These are phyloP conservation scores for Malthinus seriepunctatus DNA, from an alignment of 2,888 invertebrate species.

Conservation along the genomic window DNA sequence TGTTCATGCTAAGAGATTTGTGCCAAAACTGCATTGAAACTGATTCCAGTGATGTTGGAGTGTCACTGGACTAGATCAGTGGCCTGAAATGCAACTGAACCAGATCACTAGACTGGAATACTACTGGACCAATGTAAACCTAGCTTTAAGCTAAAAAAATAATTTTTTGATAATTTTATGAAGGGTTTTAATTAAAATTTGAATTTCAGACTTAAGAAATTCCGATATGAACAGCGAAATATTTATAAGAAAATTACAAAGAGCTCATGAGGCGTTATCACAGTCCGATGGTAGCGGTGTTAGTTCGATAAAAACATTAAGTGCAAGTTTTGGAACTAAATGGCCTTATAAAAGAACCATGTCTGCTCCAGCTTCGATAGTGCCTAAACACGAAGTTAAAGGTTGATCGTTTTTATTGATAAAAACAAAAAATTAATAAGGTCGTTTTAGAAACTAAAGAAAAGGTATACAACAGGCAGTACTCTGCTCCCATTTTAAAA, in stretches of 20 bases:
- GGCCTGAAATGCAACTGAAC: too few species aligned
- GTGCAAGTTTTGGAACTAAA: conserved; percentile 87
- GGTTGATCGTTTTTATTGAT: conserved; percentile 38
- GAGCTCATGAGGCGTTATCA: conserved; percentile 86
- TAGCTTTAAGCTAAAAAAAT: too few species aligned
- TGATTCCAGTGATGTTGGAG: too few species aligned
- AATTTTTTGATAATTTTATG: too few species aligned
- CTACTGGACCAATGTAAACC: too few species aligned
- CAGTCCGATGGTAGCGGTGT: conserved; percentile 69
- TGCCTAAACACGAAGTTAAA: conserved; percentile 74
- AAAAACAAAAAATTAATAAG: not conserved
- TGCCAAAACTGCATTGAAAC: too few species aligned
- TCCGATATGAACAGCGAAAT: conserved; percentile 86
- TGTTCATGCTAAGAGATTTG: too few species aligned
- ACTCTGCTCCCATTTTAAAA: conserved; percentile 93
- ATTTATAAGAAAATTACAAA: conserved; percentile 82
- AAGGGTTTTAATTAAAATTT: not conserved
- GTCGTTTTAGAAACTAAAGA: conserved; percentile 65
- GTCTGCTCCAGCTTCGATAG: conserved; percentile 88
- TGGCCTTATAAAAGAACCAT: conserved; percentile 95
- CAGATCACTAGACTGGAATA: too few species aligned
- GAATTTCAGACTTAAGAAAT: conserved; percentile 78
- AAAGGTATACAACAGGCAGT: conserved; percentile 87
- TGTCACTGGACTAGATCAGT: too few species aligned
- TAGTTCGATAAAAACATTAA: conserved; percentile 73